phyloP scores from a whole-genome alignment of 2,888 invertebrate genomes.

The Erynnis tages region DNA sequence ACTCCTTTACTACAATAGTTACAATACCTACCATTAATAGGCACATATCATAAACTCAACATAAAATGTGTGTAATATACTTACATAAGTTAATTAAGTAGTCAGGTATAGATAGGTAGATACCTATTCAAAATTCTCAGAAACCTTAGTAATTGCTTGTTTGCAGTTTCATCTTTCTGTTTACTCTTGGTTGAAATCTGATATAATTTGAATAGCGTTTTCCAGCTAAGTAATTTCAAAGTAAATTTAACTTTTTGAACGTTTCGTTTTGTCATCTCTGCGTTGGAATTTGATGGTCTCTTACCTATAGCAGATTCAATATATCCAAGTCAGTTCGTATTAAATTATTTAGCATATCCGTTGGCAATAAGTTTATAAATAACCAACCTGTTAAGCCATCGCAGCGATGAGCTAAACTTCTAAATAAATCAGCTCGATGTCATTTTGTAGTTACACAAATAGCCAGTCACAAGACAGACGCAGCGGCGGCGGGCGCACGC shows the following conservation, averaged over 20 bases:
- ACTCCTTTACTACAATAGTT: no score
- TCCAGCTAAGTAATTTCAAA: slow-evolving; percentile 1
- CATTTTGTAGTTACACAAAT: slow-evolving; percentile 44
- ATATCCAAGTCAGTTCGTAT: neutral
- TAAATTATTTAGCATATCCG: slow-evolving; percentile 25
- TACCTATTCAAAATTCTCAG: slow-evolving; percentile 15
- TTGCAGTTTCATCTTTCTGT: slow-evolving; percentile 12
- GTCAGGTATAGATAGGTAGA: no score
- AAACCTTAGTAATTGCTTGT: slow-evolving; percentile 2
- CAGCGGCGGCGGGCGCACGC: slow-evolving; percentile 48
- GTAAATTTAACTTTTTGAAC: slow-evolving; percentile 4
- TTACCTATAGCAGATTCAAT: no score
- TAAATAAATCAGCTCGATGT: slow-evolving; percentile 59
- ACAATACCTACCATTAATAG: no score
- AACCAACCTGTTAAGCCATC: slow-evolving; percentile 43
- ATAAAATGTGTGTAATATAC: no score
- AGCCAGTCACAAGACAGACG: slow-evolving; percentile 77
- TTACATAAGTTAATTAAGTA: no score
- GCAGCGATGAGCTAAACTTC: slow-evolving; percentile 40
- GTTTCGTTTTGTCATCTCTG: no score
- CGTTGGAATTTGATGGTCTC: no score
- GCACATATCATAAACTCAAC: no score
- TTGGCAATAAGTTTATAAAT: slow-evolving; percentile 20
- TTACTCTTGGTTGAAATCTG: slow-evolving; percentile 8
- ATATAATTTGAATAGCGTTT: slow-evolving; percentile 11